Conservation (phyloP, 2,113 vertebrate species). For the Ranitomeya imitator region DNA sequence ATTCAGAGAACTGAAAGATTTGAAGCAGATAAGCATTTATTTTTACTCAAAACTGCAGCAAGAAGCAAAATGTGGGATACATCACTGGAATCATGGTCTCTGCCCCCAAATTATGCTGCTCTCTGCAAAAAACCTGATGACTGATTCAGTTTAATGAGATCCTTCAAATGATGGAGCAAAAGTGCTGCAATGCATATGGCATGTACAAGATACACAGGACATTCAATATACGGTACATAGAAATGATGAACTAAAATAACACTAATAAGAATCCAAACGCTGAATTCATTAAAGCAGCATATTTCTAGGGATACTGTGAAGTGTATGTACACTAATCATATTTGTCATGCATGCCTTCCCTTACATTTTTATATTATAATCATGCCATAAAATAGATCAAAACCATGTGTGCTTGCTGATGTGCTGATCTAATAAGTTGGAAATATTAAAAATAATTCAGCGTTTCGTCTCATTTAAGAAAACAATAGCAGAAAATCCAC, state of each 20-base stretch:
- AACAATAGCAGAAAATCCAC: conserved; percentile 1
- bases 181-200: too few species aligned
- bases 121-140: too few species aligned
- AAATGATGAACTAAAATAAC: not conserved
- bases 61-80: too few species aligned
- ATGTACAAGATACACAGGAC: too few species aligned
- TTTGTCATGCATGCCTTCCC: not conserved
- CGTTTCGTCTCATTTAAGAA: not conserved
- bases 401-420: not conserved
- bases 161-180: too few species aligned
- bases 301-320: not conserved
- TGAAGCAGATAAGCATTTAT: too few species aligned
- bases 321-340: not conserved
- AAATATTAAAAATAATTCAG: conserved; percentile 13
- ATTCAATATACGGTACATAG: too few species aligned
- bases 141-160: too few species aligned
- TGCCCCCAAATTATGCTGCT: too few species aligned
- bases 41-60: too few species aligned
- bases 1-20: too few species aligned
- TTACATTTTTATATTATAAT: not conserved
- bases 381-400: not conserved
- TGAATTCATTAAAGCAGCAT: not conserved
- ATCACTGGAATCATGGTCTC: too few species aligned
- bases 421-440: conserved; percentile 6
- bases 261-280: not conserved